Percentiles rank a stretch among this genome's conserved stretches.
phyloP scores from a whole-genome alignment of 2,113 vertebrate genomes.

The Gila orcuttii region DNA sequence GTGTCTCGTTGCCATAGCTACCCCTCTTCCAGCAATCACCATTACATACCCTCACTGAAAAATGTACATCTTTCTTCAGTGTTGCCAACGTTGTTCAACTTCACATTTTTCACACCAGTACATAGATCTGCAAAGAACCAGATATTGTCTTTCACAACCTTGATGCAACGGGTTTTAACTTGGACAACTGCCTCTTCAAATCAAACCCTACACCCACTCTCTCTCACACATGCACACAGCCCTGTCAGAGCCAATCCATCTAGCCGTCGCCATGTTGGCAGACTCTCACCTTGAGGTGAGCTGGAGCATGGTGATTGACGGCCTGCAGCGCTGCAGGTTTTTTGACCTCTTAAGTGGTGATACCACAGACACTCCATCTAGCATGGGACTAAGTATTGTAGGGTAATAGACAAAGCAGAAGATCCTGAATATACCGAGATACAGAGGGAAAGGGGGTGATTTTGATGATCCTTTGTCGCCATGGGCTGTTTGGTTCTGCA shows the following conservation, averaged over 20 bases:
- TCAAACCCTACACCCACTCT: slow-evolving; percentile 1
- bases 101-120: slow-evolving; percentile 11
- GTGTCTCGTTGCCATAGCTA: slow-evolving; percentile 42
- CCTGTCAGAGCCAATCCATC: slow-evolving; percentile 63
- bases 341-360: slow-evolving; percentile 66
- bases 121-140: neutral
- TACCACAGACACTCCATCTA: slow-evolving; percentile 61
- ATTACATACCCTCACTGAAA: slow-evolving; percentile 25
- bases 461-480: slow-evolving; percentile 24
- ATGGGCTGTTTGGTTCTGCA: slow-evolving; percentile 6
- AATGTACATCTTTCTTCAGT: neutral
- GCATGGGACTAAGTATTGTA: slow-evolving; percentile 46
- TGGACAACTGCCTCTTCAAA: neutral
- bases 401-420: slow-evolving; percentile 47
- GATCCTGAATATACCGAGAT: slow-evolving; percentile 25
- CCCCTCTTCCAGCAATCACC: slow-evolving; percentile 12
- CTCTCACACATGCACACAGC: slow-evolving; percentile 18
- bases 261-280: slow-evolving; percentile 58
- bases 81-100: neutral
- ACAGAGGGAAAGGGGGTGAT: neutral
- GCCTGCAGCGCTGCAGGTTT: slow-evolving; percentile 64
- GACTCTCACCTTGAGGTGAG: slow-evolving; percentile 73
- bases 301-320: slow-evolving; percentile 70
- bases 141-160: slow-evolving; percentile 12
- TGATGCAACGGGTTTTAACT: slow-evolving; percentile 18